Evolutionary conservation across 2,113 vertebrate genomes (phyloP).

Genomic region (Dendrocopos noguchii): DNA sequence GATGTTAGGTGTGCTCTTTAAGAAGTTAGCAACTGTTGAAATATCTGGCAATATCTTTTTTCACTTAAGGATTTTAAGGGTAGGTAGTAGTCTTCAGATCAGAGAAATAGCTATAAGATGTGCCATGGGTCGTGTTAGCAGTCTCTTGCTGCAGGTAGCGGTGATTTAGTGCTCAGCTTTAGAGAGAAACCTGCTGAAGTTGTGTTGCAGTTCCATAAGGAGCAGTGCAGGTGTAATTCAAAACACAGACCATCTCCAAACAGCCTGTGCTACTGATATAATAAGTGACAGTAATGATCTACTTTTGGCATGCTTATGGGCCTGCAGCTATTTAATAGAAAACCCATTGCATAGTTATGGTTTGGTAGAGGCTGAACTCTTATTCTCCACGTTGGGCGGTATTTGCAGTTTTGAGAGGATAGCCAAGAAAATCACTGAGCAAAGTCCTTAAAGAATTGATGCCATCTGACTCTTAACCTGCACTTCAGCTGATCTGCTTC

Average conservation of each 20-base stretch:
- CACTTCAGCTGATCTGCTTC: background rate
- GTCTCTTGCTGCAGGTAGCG: background rate
- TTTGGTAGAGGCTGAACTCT: background rate
- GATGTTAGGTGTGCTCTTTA: background rate
- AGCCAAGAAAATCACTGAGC: background rate
- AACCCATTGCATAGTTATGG: background rate
- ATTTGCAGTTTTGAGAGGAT: background rate
- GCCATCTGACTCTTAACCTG: background rate
- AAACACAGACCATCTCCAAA: background rate
- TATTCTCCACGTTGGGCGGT: background rate
- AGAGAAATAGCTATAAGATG: background rate
- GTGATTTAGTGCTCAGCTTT: background rate
- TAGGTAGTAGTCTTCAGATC: background rate
- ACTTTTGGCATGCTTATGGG: background rate
- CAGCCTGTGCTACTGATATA: background rate
- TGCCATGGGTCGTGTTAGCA: background rate
- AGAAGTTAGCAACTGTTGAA: background rate
- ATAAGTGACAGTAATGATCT: background rate
- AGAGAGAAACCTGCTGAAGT: background rate
- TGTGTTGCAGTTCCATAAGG: background rate
- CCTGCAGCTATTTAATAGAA: background rate
- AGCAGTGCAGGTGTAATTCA: background rate
- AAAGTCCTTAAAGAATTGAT: background rate
- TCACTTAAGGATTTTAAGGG: background rate
- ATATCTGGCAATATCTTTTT: background rate